Base-by-base conservation (phyloP, 2,888 invertebrate species). In the Pyrrhia umbra region DNA sequence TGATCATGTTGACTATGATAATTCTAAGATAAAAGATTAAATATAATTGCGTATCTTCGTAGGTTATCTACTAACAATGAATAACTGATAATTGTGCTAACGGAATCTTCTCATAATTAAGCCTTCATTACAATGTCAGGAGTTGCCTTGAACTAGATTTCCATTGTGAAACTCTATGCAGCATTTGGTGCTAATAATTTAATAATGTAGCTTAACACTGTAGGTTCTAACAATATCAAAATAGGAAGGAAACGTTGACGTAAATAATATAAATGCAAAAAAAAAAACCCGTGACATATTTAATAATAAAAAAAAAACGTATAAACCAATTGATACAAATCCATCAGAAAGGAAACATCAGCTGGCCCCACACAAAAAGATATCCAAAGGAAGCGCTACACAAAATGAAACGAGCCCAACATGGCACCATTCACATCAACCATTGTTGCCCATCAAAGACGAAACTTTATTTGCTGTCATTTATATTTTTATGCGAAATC, bases 401-500 rank as follows among this genome's bases (percentile, higher is more conserved):
- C 71, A 77, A 80, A 77, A 80, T 67, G 65, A 71, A 59, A 68
- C 68, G 64, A 75, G 50, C 64, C 61, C 72, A 45, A 75, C 71
- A 65, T 67, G 68, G 61, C 50, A 70, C 71, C 80, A 87, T 89
- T 89, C 88, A 85, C 75, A 74, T 76, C 74, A 73, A 9, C 75
- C 76, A 84, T 90, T 88, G 89, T 90, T 64, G 57, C 64, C 68
- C 78, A 84, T 86, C 86, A 90, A 89, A 88, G 86, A 79, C 83
- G 80, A 90, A 88, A 85, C 83, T 84, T 82, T 92, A 90, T 93
- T 93, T 92, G 89, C 90, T 92, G 90, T 90, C 91, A 87, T 92
- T 89, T 91, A 87, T 91, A 83, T 87, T 87, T 86, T 89, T 87
- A 87, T 86, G 85, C 82, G 82, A 83, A 85, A 84, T 81, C 85